Evolutionary conservation across 2,888 invertebrate genomes (phyloP).

Genomic region (Seira sanloemensis): DNA sequence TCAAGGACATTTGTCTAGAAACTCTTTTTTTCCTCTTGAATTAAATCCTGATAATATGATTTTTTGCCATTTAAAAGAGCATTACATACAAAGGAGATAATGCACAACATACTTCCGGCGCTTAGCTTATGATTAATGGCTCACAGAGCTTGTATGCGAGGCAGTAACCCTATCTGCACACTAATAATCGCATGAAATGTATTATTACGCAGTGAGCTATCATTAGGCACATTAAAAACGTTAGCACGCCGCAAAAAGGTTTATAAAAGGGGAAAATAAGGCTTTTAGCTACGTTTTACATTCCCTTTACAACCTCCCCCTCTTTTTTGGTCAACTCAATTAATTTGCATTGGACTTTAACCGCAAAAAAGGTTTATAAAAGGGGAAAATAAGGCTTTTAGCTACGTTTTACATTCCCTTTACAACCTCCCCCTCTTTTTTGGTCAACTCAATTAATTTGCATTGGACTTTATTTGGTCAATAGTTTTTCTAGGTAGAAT

Average conservation of each 20-base stretch:
- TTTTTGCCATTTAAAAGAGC: too few species aligned
- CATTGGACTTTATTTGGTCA: background rate
- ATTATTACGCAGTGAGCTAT: slow-evolving; percentile 40
- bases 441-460: slow-evolving; percentile 46
- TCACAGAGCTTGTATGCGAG: slow-evolving; percentile 21
- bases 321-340: slow-evolving; percentile 26
- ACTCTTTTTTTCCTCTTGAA: background rate
- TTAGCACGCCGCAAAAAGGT: slow-evolving; percentile 6
- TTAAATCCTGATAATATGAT: background rate
- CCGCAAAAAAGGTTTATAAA: slow-evolving; percentile 1
- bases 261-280: background rate
- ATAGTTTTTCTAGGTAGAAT: too few species aligned
- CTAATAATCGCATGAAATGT: slow-evolving; percentile 38
- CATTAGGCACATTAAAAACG: slow-evolving; percentile 29
- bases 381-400: background rate
- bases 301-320: slow-evolving; percentile 22
- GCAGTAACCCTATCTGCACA: slow-evolving; percentile 12
- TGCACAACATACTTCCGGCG: slow-evolving; percentile 25
- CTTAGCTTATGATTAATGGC: slow-evolving; percentile 36
- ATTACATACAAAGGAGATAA: slow-evolving; percentile 3
- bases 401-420: background rate
- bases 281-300: background rate
- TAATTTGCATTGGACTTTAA: slow-evolving; percentile 32
- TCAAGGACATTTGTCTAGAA: background rate
- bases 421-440: slow-evolving; percentile 22